Percentiles rank a stretch among this genome's conserved stretches.
phyloP scores from a whole-genome alignment of 2,113 vertebrate genomes.

The Burhinus oedicnemus region DNA sequence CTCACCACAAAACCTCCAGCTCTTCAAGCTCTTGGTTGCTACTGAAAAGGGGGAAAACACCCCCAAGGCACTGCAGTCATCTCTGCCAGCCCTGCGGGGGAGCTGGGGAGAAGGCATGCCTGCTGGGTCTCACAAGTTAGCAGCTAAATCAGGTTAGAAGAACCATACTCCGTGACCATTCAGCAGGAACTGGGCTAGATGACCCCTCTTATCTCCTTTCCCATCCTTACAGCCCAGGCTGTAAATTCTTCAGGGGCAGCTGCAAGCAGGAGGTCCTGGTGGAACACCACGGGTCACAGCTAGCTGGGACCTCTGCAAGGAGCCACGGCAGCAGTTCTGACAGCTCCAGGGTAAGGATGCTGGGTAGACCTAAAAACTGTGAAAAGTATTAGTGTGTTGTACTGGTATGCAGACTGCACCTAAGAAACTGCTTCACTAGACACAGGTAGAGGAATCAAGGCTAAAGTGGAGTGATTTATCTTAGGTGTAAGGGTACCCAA shows the following conservation, averaged over 20 bases:
- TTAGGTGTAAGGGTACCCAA: neutral
- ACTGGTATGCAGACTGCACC: neutral
- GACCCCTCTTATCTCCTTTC: neutral
- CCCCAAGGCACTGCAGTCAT: neutral
- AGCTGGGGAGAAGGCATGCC: neutral
- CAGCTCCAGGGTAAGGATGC: neutral
- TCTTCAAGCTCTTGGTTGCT: neutral
- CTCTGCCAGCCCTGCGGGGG: neutral
- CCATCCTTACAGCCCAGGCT: neutral
- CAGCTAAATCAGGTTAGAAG: neutral
- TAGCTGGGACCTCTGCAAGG: neutral
- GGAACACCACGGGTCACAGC: neutral
- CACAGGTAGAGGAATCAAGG: neutral
- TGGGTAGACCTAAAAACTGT: neutral
- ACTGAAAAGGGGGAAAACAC: neutral
- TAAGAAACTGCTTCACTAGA: neutral
- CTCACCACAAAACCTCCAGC: neutral
- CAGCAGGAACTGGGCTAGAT: neutral
- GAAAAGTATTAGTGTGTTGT: neutral
- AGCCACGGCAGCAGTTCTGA: neutral
- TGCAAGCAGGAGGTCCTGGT: neutral
- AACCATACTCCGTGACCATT: neutral
- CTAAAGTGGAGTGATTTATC: neutral
- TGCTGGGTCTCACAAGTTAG: neutral
- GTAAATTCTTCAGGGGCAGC: slow-evolving; percentile 32